Evolutionary conservation across 2,113 vertebrate species (phyloP).

Genomic region (Clarias magur): DNA sequence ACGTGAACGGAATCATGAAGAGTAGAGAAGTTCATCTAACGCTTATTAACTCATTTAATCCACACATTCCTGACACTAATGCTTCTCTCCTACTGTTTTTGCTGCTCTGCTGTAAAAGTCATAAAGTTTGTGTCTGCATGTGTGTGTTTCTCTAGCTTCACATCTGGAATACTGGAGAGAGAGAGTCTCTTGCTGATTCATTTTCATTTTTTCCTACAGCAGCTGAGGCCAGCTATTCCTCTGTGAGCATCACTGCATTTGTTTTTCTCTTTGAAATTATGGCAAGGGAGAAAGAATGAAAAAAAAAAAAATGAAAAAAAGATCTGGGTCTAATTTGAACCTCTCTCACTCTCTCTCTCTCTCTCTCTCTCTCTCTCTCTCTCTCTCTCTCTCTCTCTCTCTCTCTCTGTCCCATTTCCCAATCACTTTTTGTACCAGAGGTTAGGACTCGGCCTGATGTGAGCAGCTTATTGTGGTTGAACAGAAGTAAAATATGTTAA

Average conservation of each 20-base stretch:
- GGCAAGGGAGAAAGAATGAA: constrained; percentile 26
- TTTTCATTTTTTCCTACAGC: constrained; percentile 51
- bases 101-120: constrained; percentile 1
- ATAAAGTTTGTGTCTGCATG: constrained; percentile 42
- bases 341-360: not conserved
- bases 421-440: not conserved
- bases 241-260: constrained; percentile 47
- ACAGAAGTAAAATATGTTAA: constrained; percentile 32
- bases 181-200: constrained; percentile 43
- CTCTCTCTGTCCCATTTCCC: not conserved
- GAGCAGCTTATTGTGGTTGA: constrained; percentile 35
- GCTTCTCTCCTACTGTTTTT: not conserved
- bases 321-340: constrained; percentile 53
- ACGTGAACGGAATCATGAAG: not conserved
- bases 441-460: constrained; percentile 26
- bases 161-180: constrained; percentile 53
- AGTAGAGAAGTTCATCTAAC: not conserved
- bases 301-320: constrained; percentile 20
- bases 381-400: not conserved
- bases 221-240: constrained; percentile 41
- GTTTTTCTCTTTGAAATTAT: constrained; percentile 52
- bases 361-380: not conserved
- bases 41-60: not conserved
- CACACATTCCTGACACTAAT: not conserved
- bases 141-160: constrained; percentile 32